phyloP scores from a whole-genome alignment of 1,140 invertebrate species.

The Archegozetes longisetosus region DNA sequence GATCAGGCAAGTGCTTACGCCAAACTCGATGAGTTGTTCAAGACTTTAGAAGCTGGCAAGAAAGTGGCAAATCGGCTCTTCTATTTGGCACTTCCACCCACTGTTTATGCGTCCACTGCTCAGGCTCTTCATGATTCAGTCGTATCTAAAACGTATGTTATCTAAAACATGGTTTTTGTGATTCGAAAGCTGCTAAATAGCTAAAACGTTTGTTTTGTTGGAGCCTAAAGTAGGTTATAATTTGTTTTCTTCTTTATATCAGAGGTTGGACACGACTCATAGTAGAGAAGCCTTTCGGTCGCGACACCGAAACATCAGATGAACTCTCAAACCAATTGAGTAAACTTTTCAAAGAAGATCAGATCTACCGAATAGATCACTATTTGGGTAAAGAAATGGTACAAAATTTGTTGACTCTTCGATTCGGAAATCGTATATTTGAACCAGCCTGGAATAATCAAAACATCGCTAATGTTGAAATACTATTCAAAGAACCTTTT shows the following conservation, averaged over 20 bases:
- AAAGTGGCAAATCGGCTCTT: slow-evolving; percentile 30
- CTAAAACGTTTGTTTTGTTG: not conserved
- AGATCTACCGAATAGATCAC: slow-evolving; percentile 41
- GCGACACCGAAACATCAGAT: slow-evolving; percentile 34
- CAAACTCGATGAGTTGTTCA: slow-evolving; percentile 24
- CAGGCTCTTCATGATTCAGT: slow-evolving; percentile 31
- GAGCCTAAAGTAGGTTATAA: not conserved
- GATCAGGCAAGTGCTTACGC: slow-evolving; percentile 28
- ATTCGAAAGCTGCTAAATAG: not conserved
- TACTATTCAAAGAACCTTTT: slow-evolving; percentile 41
- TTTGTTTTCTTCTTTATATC: no score
- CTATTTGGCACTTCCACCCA: slow-evolving; percentile 39
- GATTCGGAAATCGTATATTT: slow-evolving; percentile 23
- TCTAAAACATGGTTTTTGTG: slow-evolving; percentile 42
- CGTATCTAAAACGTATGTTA: slow-evolving; percentile 32
- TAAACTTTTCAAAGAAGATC: slow-evolving; percentile 36
- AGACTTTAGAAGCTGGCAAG: slow-evolving; percentile 20
- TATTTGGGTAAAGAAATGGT: slow-evolving; percentile 45
- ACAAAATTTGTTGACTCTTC: slow-evolving; percentile 39
- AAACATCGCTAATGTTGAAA: slow-evolving; percentile 34
- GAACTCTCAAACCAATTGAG: slow-evolving; percentile 34
- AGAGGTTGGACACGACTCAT: slow-evolving; percentile 37
- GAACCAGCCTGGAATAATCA: slow-evolving; percentile 35
- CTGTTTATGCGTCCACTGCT: slow-evolving; percentile 33
- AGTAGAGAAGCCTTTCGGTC: slow-evolving; percentile 42